Evolutionary conservation across 92 coral and sea anemone species (phyloP).

Genomic region (Meandrina meandrites): DNA sequence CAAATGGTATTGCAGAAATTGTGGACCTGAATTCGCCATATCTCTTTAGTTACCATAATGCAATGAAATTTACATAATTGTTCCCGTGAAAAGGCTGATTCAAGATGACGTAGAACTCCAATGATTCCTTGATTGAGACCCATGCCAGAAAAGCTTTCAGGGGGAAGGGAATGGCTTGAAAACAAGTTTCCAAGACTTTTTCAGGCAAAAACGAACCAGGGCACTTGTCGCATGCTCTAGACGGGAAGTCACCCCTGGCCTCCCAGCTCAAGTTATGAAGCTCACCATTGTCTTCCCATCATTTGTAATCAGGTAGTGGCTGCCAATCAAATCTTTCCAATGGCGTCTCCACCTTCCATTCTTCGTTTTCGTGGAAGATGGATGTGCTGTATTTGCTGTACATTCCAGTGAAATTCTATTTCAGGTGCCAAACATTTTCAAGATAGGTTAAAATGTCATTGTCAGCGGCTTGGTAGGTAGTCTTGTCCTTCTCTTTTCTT

Average conservation of each 20-base stretch:
- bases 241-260: slow-evolving; percentile 23
- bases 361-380: slow-evolving; percentile 22
- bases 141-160: slow-evolving; percentile 36
- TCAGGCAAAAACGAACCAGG: slow-evolving; percentile 49
- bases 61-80: slow-evolving; percentile 37
- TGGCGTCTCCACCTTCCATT: slow-evolving; percentile 10
- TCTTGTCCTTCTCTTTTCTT: slow-evolving; percentile 29
- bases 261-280: slow-evolving; percentile 32
- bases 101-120: slow-evolving; percentile 33
- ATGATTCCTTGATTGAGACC: slow-evolving; percentile 38
- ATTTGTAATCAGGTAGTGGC: slow-evolving; percentile 49
- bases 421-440: slow-evolving; percentile 30
- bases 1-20: slow-evolving; percentile 22
- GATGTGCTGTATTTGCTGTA: slow-evolving; percentile 41
- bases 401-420: slow-evolving; percentile 6
- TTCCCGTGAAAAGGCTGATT: slow-evolving; percentile 62
- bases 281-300: slow-evolving; percentile 29
- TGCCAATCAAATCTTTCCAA: slow-evolving; percentile 22
- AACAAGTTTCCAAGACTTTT: slow-evolving; percentile 41
- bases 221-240: slow-evolving; percentile 35
- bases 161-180: slow-evolving; percentile 21
- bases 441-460: slow-evolving; percentile 16
- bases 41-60: slow-evolving; percentile 32
- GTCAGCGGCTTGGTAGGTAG: slow-evolving; percentile 10
- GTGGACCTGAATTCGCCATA: slow-evolving; percentile 2